Conservation (phyloP, 2,888 invertebrate genomes). For the Drosophila austrosaltans region DNA sequence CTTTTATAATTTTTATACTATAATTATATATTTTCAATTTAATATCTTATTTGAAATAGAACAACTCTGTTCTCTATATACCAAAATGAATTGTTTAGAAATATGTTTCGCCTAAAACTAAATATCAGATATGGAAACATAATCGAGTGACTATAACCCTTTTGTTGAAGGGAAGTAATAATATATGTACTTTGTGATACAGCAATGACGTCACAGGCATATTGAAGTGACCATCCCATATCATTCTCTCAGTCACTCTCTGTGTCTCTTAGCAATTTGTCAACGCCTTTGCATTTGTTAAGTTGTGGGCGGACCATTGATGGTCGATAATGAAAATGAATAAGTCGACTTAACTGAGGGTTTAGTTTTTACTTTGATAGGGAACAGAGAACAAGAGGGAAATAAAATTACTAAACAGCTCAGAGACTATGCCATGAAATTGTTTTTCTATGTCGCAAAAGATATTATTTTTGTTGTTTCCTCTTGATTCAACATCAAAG, state of each 20-base stretch:
- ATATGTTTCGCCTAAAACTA: no score
- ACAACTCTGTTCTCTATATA: no score
- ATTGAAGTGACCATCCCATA: background rate
- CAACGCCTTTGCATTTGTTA: constrained; percentile 17
- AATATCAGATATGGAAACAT: no score
- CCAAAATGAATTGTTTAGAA: no score
- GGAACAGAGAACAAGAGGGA: background rate
- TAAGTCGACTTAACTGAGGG: constrained; percentile 38
- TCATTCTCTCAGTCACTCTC: background rate
- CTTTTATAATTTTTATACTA: no score
- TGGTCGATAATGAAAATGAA: constrained; percentile 38
- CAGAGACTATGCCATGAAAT: background rate
- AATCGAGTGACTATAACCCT: no score
- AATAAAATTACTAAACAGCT: background rate
- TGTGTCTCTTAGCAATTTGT: background rate
- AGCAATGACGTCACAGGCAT: background rate
- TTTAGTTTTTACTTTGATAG: constrained; percentile 22
- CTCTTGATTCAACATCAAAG: background rate
- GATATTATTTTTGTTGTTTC: background rate
- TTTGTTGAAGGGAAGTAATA: no score
- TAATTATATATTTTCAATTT: no score
- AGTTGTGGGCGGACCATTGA: background rate
- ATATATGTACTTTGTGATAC: background rate
- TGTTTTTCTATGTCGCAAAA: background rate
- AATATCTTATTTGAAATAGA: no score